Percentiles rank a stretch among this genome's conserved stretches.
These are phyloP conservation scores for Microtus oregoni DNA, from an alignment of 2,113 vertebrate genomes.

Conservation along the genomic window DNA sequence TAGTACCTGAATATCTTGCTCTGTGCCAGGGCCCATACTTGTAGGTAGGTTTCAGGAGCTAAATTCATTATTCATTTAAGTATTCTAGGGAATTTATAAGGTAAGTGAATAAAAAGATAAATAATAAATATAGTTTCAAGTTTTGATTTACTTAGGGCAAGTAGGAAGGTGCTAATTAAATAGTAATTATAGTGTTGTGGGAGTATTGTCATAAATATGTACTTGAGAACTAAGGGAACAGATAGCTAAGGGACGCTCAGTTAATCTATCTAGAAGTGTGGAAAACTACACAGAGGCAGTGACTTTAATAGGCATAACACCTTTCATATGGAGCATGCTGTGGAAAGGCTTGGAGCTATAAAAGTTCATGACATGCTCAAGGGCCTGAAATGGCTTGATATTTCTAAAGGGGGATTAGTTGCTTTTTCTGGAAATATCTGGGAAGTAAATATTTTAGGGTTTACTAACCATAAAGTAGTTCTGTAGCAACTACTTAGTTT, in stretches of 20 bases:
- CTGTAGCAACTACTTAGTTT: neutral
- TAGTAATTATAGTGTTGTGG: constrained; percentile 49
- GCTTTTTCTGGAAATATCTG: constrained; percentile 34
- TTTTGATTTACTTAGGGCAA: constrained; percentile 65
- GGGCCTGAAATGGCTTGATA: constrained; percentile 16
- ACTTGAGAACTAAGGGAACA: constrained; percentile 52
- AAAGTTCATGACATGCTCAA: constrained; percentile 38
- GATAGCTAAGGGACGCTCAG: neutral
- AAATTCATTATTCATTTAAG: constrained; percentile 53
- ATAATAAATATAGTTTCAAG: constrained; percentile 46
- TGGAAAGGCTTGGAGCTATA: constrained; percentile 33
- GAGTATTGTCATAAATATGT: constrained; percentile 9
- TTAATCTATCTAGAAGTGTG: constrained; percentile 40
- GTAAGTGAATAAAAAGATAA: constrained; percentile 50
- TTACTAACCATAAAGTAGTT: constrained; percentile 14
- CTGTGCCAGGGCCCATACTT: constrained; percentile 36
- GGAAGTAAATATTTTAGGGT: constrained; percentile 3
- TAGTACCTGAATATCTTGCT: constrained; percentile 17
- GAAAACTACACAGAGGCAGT: constrained; percentile 51
- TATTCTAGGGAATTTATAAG: constrained; percentile 54
- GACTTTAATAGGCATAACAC: constrained; percentile 45
- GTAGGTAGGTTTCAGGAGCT: neutral
- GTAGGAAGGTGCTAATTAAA: constrained; percentile 46
- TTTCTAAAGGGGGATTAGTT: constrained; percentile 38
- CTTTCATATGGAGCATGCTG: constrained; percentile 36